phyloP scores from a whole-genome alignment of 2,113 vertebrate genomes.

The Trogon surrucura region DNA sequence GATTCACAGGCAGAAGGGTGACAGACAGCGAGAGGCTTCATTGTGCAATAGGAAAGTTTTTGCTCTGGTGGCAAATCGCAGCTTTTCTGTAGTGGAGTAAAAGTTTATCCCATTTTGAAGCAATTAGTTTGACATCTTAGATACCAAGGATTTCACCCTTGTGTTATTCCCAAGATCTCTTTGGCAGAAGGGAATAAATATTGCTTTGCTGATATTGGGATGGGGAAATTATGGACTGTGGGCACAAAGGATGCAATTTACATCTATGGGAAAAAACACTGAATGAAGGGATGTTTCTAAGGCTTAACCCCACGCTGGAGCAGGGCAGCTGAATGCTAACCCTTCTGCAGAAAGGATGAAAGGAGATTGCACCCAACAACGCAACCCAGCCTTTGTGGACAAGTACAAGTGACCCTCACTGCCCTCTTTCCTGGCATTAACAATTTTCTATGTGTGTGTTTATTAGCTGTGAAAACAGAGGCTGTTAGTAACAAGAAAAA shows the following conservation, averaged over 20 bases:
- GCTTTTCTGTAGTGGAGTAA: neutral
- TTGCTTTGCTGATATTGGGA: neutral
- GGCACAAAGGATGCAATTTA: neutral
- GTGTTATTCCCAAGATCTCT: neutral
- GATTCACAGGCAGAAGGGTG: neutral
- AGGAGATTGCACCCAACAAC: neutral
- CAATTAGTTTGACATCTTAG: neutral
- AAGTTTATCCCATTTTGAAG: neutral
- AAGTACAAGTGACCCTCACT: neutral
- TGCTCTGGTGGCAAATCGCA: neutral
- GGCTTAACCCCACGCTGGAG: neutral
- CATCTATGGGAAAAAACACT: neutral
- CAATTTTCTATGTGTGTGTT: neutral
- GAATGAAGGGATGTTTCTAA: neutral
- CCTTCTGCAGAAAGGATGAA: neutral
- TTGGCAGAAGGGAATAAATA: neutral
- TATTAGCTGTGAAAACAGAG: neutral
- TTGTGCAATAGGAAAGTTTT: neutral
- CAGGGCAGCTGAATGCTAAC: neutral
- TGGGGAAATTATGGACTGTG: neutral
- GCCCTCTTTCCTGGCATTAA: neutral
- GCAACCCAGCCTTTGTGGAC: neutral
- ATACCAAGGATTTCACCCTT: neutral
- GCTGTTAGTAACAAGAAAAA: neutral
- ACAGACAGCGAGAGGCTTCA: neutral